Percentiles rank a stretch among this genome's conserved stretches.
Conservation (phyloP, 2,113 vertebrate genomes). For the Vombatus ursinus region DNA sequence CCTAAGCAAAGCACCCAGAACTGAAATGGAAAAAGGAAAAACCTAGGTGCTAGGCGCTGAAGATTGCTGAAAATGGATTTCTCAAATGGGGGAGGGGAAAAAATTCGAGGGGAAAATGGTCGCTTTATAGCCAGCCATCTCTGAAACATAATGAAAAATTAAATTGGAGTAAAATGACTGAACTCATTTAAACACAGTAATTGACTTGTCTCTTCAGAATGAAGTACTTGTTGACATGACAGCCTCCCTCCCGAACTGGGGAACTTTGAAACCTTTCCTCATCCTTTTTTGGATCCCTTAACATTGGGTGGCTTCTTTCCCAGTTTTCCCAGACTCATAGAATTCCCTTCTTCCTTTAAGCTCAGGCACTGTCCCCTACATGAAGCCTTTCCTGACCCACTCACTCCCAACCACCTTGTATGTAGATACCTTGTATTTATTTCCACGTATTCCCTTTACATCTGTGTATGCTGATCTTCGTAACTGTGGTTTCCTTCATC, state of each 20-base stretch:
- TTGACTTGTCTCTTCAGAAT: slow-evolving; percentile 25
- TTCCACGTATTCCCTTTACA: not conserved
- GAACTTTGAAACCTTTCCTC: not conserved
- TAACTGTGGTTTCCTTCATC: not conserved
- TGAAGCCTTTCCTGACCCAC: not conserved
- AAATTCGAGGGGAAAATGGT: not conserved
- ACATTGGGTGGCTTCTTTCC: not conserved
- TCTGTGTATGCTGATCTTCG: not conserved
- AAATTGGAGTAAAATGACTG: not conserved
- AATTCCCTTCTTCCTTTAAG: not conserved
- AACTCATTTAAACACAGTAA: not conserved
- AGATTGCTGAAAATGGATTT: not conserved
- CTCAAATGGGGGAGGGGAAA: slow-evolving; percentile 4
- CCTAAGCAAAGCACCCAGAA: not conserved
- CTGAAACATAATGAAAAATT: slow-evolving; percentile 43
- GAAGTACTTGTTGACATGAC: not conserved
- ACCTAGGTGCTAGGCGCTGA: not conserved
- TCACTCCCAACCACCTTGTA: not conserved
- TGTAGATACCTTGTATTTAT: not conserved
- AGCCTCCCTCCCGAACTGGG: not conserved
- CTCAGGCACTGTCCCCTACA: no score
- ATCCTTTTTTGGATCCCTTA: slow-evolving; percentile 9
- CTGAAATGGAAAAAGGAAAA: not conserved
- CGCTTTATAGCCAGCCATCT: slow-evolving; percentile 10
- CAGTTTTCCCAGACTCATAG: not conserved